Evolutionary conservation across 2,797 vertebrate species (phyloP).

Genomic region (Mionectes olivaceus): DNA sequence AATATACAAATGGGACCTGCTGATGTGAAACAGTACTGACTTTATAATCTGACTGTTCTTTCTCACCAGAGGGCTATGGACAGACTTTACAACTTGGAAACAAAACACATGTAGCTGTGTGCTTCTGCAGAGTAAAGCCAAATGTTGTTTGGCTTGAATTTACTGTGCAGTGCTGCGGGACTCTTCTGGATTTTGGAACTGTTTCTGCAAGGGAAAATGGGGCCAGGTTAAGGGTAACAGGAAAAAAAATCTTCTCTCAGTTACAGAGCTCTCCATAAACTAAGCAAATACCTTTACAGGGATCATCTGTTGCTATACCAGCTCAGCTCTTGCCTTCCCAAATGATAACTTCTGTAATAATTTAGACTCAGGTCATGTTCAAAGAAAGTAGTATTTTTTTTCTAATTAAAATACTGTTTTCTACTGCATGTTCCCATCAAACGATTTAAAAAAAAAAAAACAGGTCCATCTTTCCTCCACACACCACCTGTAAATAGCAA

Average conservation of each 20-base stretch:
- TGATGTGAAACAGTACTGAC: neutral
- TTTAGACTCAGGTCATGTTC: neutral
- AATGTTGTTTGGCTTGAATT: constrained; percentile 25
- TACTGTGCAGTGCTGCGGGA: neutral
- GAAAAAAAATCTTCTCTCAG: neutral
- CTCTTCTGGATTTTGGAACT: neutral
- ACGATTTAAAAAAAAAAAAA: neutral
- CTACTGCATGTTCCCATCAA: neutral
- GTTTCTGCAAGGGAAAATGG: neutral
- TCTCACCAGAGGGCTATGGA: neutral
- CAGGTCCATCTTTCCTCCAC: neutral
- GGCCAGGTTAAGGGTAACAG: neutral
- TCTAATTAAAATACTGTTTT: neutral
- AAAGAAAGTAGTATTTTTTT: neutral
- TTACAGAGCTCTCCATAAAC: neutral
- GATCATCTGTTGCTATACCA: neutral
- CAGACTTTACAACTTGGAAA: constrained; percentile 11
- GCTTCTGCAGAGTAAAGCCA: constrained; percentile 27
- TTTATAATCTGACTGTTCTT: neutral
- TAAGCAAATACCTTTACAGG: neutral
- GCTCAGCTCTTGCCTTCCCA: neutral
- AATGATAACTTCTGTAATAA: neutral
- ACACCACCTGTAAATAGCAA: neutral
- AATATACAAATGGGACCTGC: neutral
- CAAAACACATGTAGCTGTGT: neutral